Conservation (phyloP, 2,113 vertebrate species). For the human region GRCh38 chr3:81340001-81340500, state of each 20-base stretch:
- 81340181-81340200: neutral
- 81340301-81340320: conserved; percentile 62
- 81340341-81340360: conserved; percentile 67
- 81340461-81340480: conserved; percentile 61
- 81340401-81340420: conserved; percentile 63
- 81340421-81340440: conserved; percentile 66
- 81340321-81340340: conserved; percentile 69
- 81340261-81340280: conserved; percentile 47
- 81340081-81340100: neutral
- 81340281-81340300: conserved; percentile 63
- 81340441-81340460: conserved; percentile 57
- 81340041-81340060: conserved; percentile 38
- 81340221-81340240: neutral
- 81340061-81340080: conserved; percentile 41
- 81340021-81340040: neutral
- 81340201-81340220: conserved; percentile 27
- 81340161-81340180: neutral
- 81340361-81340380: conserved; percentile 69
- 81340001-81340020: conserved; percentile 54
- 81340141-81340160: neutral
- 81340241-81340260: conserved; percentile 14
- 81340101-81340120: conserved; percentile 9
- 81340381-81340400: conserved; percentile 68
- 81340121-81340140: conserved; percentile 31
- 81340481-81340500: conserved; percentile 69